Evolutionary conservation across 2,113 vertebrate genomes (phyloP).

Genomic region (Fulmarus glacialis): DNA sequence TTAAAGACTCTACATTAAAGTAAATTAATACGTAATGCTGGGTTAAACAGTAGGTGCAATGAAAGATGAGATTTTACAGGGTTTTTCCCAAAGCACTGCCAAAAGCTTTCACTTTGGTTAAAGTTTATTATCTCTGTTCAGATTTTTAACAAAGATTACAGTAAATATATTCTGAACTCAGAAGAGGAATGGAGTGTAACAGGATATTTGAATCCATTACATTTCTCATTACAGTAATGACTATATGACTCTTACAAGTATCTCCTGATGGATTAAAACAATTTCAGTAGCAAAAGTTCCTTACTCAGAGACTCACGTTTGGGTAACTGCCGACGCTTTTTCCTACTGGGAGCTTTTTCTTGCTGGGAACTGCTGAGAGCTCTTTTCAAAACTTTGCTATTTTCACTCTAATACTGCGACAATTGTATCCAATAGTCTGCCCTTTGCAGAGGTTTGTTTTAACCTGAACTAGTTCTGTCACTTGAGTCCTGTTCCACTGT

Average conservation of each 20-base stretch:
- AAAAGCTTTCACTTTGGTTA: neutral
- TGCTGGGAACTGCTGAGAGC: neutral
- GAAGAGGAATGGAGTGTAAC: neutral
- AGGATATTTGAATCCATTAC: neutral
- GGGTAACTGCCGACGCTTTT: neutral
- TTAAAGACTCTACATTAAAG: neutral
- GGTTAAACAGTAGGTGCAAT: neutral
- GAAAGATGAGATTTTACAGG: neutral
- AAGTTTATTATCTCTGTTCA: neutral
- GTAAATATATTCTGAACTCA: neutral
- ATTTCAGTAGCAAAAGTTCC: neutral
- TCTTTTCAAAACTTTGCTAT: neutral
- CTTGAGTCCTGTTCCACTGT: conserved; percentile 37
- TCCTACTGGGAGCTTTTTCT: neutral
- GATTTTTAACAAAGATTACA: neutral
- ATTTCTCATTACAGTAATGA: neutral
- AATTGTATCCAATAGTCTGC: conserved; percentile 4
- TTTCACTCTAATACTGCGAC: neutral
- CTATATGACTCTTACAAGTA: neutral
- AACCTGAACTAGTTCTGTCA: conserved; percentile 60
- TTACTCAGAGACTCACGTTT: neutral
- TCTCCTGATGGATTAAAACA: neutral
- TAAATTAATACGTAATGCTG: neutral
- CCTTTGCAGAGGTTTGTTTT: conserved; percentile 46
- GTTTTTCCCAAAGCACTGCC: neutral